Conservation (phyloP, 1,140 invertebrate genomes). For the Aphis craccivora region DNA sequence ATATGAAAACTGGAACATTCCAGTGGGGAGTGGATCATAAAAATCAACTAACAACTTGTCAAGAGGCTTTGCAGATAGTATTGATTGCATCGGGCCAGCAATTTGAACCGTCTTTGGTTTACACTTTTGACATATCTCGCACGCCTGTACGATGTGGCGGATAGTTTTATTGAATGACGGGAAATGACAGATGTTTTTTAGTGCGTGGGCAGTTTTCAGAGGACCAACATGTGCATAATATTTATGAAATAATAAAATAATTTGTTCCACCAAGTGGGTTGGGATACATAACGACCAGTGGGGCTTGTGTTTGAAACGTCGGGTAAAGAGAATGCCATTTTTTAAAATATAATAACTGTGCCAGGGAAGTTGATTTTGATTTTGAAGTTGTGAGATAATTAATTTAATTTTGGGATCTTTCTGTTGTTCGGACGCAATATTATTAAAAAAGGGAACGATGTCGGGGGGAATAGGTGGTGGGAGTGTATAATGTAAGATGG, state of each 20-base stretch:
- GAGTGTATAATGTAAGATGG: background rate
- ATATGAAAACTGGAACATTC: background rate
- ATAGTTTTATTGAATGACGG: too few relatives aligned
- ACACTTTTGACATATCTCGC: background rate
- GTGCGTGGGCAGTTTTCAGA: background rate
- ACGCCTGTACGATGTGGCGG: too few relatives aligned
- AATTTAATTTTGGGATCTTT: background rate
- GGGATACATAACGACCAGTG: background rate
- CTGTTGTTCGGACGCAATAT: background rate
- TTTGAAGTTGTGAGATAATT: background rate
- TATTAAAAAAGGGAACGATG: background rate
- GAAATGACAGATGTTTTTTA: background rate
- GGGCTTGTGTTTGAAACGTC: background rate
- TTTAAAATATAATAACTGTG: background rate
- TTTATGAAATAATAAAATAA: background rate
- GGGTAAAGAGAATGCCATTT: background rate
- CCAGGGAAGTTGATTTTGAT: background rate
- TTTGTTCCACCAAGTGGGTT: background rate
- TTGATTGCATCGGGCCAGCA: background rate
- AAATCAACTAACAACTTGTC: background rate
- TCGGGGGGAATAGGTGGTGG: background rate
- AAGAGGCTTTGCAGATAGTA: background rate
- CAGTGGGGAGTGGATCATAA: background rate
- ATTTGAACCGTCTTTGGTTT: background rate
- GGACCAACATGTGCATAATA: background rate